Percentiles rank a stretch among this genome's conserved stretches.
These are phyloP conservation scores for Pantala flavescens DNA, from an alignment of 1,140 invertebrate genomes.

Conservation along the genomic window DNA sequence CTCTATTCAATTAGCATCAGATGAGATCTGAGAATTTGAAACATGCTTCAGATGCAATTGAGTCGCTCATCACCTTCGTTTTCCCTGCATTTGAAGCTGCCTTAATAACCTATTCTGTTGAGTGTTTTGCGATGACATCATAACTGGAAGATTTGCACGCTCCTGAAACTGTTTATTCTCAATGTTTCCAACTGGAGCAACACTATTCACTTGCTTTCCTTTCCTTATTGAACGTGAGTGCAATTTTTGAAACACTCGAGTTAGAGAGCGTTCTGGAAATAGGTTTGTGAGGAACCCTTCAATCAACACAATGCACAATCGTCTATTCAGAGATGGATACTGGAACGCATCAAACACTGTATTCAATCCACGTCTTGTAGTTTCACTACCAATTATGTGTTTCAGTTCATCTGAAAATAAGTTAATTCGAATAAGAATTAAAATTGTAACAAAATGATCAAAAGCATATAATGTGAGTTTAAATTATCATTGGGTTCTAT, in stretches of 20 bases:
- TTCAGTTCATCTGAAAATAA: conserved; percentile 70
- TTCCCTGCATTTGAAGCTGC: not conserved
- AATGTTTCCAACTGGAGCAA: not conserved
- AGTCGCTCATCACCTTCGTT: not conserved
- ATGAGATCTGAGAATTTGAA: too few relatives aligned
- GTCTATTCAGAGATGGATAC: conserved; percentile 69
- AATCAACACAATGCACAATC: conserved; percentile 76
- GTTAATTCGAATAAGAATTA: conserved; percentile 10
- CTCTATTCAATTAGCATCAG: too few relatives aligned
- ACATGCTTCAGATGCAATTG: not conserved
- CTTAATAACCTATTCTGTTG: not conserved
- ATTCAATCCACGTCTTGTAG: conserved; percentile 74
- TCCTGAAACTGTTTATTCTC: not conserved
- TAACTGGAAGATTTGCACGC: not conserved
- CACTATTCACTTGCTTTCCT: not conserved
- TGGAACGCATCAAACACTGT: conserved; percentile 83
- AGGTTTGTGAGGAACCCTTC: conserved; percentile 67
- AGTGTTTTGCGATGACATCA: not conserved
- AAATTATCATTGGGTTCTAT: too few relatives aligned
- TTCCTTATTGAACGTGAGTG: conserved; percentile 45
- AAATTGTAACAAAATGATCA: not conserved
- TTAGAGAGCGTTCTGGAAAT: conserved; percentile 63
- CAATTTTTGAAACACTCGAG: conserved; percentile 50
- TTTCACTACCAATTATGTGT: conserved; percentile 83
- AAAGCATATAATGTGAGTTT: too few relatives aligned